These are phyloP conservation scores for Cebidichthys violaceus DNA, from an alignment of 2,113 vertebrate species.

Conservation along the genomic window DNA sequence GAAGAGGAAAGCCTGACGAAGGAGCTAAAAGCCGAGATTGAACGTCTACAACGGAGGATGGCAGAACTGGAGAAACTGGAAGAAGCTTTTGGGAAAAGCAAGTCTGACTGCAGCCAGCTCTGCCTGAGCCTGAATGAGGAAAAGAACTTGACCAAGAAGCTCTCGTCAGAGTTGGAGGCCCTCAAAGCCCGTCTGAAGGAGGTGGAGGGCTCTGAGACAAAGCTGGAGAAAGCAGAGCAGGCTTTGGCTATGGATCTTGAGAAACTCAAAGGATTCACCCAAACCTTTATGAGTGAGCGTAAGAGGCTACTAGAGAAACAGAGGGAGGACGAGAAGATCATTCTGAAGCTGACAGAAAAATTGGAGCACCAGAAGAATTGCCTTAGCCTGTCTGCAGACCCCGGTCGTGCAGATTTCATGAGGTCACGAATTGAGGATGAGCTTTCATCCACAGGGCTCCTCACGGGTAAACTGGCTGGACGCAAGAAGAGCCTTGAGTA, in stretches of 20 bases:
- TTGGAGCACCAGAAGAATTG: conserved; percentile 90
- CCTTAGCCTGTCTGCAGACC: conserved; percentile 83
- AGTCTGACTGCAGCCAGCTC: conserved; percentile 95
- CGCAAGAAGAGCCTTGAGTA: conserved; percentile 90
- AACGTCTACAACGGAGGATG: conserved; percentile 93
- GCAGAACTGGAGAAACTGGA: conserved; percentile 95
- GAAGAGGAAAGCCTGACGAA: conserved; percentile 92
- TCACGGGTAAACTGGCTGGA: conserved; percentile 87
- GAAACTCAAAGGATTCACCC: conserved; percentile 91
- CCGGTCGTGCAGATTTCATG: conserved; percentile 85
- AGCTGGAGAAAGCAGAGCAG: conserved; percentile 91
- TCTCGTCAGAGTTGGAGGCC: conserved; percentile 92
- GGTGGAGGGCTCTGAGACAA: conserved; percentile 91
- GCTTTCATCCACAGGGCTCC: conserved; percentile 79
- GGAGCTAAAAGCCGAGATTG: conserved; percentile 92
- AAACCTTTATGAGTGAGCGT: conserved; percentile 92
- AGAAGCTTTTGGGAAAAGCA: conserved; percentile 94
- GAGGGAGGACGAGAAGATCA: conserved; percentile 92
- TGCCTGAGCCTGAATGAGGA: conserved; percentile 96
- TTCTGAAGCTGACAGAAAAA: conserved; percentile 92
- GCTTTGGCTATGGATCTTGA: conserved; percentile 90
- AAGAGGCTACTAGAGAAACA: conserved; percentile 93
- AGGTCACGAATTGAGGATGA: conserved; percentile 93
- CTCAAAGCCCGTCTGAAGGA: conserved; percentile 92
- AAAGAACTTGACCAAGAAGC: conserved; percentile 96